phyloP scores from a whole-genome alignment of 2,888 invertebrate genomes.

The Sminthurinus aureus region DNA sequence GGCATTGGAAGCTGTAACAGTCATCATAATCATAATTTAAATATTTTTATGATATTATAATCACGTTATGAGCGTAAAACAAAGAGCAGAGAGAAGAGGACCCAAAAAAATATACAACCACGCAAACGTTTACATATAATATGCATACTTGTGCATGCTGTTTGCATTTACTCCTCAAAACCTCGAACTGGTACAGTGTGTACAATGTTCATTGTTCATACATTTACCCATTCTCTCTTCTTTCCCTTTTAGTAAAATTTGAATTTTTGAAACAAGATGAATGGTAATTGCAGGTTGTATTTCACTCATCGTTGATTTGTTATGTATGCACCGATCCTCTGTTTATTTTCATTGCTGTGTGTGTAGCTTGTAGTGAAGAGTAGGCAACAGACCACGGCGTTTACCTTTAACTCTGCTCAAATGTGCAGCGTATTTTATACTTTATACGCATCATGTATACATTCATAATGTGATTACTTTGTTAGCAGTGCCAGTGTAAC shows the following conservation, averaged over 20 bases:
- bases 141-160: background rate
- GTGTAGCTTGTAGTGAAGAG: background rate
- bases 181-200: background rate
- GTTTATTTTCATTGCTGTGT: background rate
- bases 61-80: conserved; percentile 16
- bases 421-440: background rate
- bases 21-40: background rate
- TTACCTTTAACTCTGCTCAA: background rate
- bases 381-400: background rate
- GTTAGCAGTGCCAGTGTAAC: background rate
- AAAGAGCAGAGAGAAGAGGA: background rate
- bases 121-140: background rate
- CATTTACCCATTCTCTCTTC: background rate
- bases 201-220: background rate
- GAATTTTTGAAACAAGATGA: conserved; percentile 6
- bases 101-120: background rate
- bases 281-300: conserved; percentile 23
- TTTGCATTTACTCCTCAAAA: background rate
- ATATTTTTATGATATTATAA: background rate
- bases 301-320: conserved; percentile 16
- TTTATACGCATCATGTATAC: background rate
- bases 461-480: background rate
- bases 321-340: background rate
- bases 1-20: background rate
- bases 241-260: background rate